Conservation (phyloP, 2,797 vertebrate genomes). For the Uromys caudimaculatus region DNA sequence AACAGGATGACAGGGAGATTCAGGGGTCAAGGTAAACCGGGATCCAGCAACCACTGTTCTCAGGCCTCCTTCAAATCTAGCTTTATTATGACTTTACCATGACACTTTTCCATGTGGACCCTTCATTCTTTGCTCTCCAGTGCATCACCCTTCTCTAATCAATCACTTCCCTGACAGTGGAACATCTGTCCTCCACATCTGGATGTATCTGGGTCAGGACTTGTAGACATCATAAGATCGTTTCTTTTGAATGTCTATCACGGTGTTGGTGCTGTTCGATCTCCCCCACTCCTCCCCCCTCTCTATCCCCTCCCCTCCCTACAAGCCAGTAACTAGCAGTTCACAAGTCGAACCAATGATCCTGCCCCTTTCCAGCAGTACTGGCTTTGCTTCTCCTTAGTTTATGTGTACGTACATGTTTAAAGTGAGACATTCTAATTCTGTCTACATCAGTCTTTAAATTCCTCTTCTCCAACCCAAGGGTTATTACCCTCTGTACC, state of each 20-base stretch:
- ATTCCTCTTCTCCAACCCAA: background rate
- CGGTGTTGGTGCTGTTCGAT: background rate
- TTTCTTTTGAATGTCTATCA: background rate
- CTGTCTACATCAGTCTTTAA: background rate
- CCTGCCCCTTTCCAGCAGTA: fast-evolving
- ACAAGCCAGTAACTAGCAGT: background rate
- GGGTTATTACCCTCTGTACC: background rate
- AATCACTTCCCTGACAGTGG: background rate
- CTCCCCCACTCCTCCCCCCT: background rate
- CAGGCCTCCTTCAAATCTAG: background rate
- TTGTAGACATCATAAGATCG: background rate
- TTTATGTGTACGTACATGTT: background rate
- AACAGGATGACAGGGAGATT: background rate
- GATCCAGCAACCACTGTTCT: background rate
- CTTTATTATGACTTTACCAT: background rate
- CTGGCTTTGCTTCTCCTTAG: background rate
- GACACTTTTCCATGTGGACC: background rate
- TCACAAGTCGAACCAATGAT: background rate
- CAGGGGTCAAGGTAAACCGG: background rate
- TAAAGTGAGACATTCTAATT: background rate
- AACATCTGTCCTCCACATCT: fast-evolving
- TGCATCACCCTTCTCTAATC: background rate
- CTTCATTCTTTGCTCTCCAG: background rate
- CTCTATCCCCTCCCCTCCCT: background rate
- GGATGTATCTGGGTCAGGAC: background rate